A percentile compares a stretch with the other conserved stretches of the same genome.
These are phyloP conservation scores for Eidolon helvum DNA, from an alignment of 2,113 vertebrate genomes.

Conservation along the genomic window DNA sequence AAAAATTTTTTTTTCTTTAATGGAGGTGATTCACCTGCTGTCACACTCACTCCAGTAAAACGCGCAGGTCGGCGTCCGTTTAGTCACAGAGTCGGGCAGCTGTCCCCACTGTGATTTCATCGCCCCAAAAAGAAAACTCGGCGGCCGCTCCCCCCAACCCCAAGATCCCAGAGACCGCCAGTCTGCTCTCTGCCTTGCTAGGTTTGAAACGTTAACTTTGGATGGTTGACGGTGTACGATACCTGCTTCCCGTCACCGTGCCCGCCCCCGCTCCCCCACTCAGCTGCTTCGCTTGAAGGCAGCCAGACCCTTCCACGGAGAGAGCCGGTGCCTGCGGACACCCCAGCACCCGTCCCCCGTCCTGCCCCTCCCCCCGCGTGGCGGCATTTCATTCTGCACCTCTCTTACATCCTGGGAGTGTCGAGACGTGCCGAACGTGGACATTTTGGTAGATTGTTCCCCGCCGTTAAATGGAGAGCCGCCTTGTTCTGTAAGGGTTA, in stretches of 20 bases:
- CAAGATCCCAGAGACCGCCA: neutral
- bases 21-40: neutral
- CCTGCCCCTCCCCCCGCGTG: fast-evolving
- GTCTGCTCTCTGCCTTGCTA: fast-evolving
- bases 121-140: neutral
- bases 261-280: fast-evolving
- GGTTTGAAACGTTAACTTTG: too few species aligned
- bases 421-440: neutral
- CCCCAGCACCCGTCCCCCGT: fast-evolving
- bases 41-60: neutral
- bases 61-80: fast-evolving
- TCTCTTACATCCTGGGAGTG: neutral
- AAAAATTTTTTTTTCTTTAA: neutral
- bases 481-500: neutral
- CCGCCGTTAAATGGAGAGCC: neutral
- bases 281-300: neutral
- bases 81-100: neutral
- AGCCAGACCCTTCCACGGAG: neutral
- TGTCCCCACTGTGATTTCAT: neutral
- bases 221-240: neutral
- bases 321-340: fast-evolving
- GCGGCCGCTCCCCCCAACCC: fast-evolving
- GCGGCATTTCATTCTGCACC: fast-evolving
- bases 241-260: neutral
- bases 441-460: neutral